Evolutionary conservation across 2,797 vertebrate genomes (phyloP), one percentile per base, ranked within the genome.

Genomic region (Eutrigla gurnardus): DNA sequence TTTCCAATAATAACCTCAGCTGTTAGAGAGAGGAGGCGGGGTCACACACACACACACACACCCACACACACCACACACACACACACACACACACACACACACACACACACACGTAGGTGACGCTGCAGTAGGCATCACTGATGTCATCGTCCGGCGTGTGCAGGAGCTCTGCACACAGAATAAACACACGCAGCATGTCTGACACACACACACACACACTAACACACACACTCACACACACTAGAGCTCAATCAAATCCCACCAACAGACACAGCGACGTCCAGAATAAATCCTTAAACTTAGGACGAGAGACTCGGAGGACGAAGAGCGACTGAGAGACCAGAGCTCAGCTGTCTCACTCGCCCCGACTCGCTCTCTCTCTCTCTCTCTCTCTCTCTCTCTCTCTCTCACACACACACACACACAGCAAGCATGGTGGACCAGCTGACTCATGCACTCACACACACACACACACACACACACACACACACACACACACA

Each of bases 81-180:
- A 25, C 25, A 25, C 25, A 25, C 25, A 25, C 25, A 25, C 2
- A 2, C 1, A 25, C 25, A 25, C 25, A 25, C 25, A 25, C 25
- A 25, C 25, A 17, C 37, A 5, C n/a, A 4, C n/a, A 32, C 7
- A 3, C 95, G 74, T 95, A 96, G 70, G 94, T 94, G 54, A 95
- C 94, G 0, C 89, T 92, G 95, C 96, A 97, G 91, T 98, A 98
- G 80, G 96, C 93, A 69, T 98, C 96, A 52, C 96, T 96, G 92
- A 98, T 71, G 80, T 98, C 97, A 10, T 94, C 80, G 69, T 98
- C 96, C 0, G 94, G 93, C 3, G 96, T 97, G 52, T 88, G 94
- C 71, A 97, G 94, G n/a, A 91, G 94, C 85, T 96, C 95, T 0
- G 96, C 96, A 6, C 95, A 95, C 32, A 97, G 94, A 18, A 98